Percentiles rank a stretch among this genome's conserved stretches.
Evolutionary conservation across 2,797 vertebrate genomes (phyloP).

Genomic region (Yasuhikotakia modesta): DNA sequence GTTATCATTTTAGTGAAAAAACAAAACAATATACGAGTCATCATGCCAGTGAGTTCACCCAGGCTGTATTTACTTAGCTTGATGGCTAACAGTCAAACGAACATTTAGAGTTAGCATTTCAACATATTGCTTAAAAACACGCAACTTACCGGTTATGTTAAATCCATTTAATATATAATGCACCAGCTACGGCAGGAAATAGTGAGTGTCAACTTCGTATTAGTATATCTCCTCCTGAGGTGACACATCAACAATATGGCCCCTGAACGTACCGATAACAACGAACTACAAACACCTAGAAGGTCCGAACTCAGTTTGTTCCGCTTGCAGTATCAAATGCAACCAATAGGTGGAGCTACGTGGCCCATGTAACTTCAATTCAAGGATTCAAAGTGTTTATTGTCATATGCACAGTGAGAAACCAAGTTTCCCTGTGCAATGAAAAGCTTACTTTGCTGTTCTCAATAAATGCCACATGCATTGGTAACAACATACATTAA

Average conservation of each 20-base stretch:
- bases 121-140: neutral
- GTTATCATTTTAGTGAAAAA: neutral
- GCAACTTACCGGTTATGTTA: slow-evolving; percentile 53
- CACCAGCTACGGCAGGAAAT: neutral
- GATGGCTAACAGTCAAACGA: slow-evolving; percentile 4
- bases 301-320: neutral
- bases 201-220: slow-evolving; percentile 19
- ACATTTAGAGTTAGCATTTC: neutral
- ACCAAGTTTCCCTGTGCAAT: too few species aligned
- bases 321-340: neutral
- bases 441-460: too few species aligned
- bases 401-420: too few species aligned
- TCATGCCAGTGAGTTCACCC: slow-evolving; percentile 9
- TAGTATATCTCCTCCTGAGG: slow-evolving; percentile 59
- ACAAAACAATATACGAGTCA: neutral
- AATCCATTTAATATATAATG: slow-evolving; percentile 62
- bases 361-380: too few species aligned
- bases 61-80: slow-evolving; percentile 33
- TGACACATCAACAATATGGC: slow-evolving; percentile 89
- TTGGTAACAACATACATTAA: too few species aligned
- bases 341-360: neutral
- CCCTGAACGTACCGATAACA: slow-evolving; percentile 50
- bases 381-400: too few species aligned
- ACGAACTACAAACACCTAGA: neutral
- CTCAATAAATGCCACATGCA: too few species aligned